Conservation (phyloP, 2,888 invertebrate genomes). For the Drosophila percnosoma region DNA sequence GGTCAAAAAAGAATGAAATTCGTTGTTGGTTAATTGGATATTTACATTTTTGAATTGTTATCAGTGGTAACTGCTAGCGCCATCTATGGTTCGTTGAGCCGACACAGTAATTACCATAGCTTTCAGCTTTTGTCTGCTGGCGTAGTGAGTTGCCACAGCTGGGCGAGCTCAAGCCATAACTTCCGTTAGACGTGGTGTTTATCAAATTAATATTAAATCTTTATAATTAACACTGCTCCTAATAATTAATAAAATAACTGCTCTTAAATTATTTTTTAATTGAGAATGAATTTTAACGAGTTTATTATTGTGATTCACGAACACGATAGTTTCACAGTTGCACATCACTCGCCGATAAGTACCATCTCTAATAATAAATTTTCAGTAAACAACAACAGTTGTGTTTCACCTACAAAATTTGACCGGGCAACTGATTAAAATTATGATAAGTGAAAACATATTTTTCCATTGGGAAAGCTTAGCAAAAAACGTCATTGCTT, state of each 20-base stretch:
- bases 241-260: not conserved
- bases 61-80: conserved; percentile 14
- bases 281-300: not conserved
- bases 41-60: conserved; percentile 18
- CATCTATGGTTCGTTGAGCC: conserved; percentile 27
- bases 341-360: not conserved
- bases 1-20: conserved; percentile 45
- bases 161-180: not conserved
- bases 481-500: not conserved
- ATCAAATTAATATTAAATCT: not conserved
- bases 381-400: conserved; percentile 50
- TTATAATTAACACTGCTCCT: not conserved
- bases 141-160: not conserved
- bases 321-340: too few relatives aligned
- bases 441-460: conserved; percentile 38
- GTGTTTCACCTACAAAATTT: conserved; percentile 56
- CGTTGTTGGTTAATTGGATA: conserved; percentile 18
- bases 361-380: conserved; percentile 27
- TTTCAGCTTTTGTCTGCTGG: conserved; percentile 2
- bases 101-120: not conserved
- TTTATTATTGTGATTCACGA: not conserved
- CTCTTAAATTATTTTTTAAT: not conserved
- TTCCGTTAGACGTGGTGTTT: not conserved
- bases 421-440: conserved; percentile 45
- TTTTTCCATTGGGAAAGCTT: conserved; percentile 11